Base-by-base conservation (phyloP, 2,113 vertebrate genomes). In the Nannospalax galili region DNA sequence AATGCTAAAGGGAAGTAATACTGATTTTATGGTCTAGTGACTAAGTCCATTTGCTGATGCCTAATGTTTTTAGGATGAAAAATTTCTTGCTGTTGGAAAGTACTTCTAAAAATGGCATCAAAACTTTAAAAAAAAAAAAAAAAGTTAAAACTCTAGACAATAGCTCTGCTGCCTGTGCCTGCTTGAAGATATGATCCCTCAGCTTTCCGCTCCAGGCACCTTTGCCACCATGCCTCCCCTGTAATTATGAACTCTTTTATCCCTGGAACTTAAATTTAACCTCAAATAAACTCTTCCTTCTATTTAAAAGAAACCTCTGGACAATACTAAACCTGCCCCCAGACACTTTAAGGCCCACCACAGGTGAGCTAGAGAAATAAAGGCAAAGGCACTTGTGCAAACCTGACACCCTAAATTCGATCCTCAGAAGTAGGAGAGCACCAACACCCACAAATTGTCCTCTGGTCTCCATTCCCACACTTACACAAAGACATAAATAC, bases 91-190 rank as follows among this genome's bases (percentile, higher is more conserved):
- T 69, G 86, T 8, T 26, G n/a, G 88, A 89, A 90, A 92, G 8
- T 28, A 26, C 65, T 91, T 95, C 65, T 79, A 16, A 67, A 95
- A 93, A 32, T 48, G 4, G 77, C 5, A 94, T 85, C 84, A 95
- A 92, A 93, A 80, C 11, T 67, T 84, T 70, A 8, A 0, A 92
- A 88, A 84, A 24, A 32, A 60, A 58, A 64, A 74, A 75, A 48
- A 69, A 52, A 42, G 81, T 67, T 52, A 75, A 78, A 82, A 79
- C 3, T 64, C 75, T 80, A 24, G n/a, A n/a, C 82, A 94, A 0
- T 40, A 77, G 48, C 11, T 52, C 48, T 52, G 48, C 11, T 52
- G 6, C 48, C 48, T 52, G 48, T 52, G 48, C 48, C 48, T 52
- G 6, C 48, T 52, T 52, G 48, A 52, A 52, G 48, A 11, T 52